Base-by-base conservation (phyloP, 2,888 invertebrate genomes). In the Anoplius nigerrimus region DNA sequence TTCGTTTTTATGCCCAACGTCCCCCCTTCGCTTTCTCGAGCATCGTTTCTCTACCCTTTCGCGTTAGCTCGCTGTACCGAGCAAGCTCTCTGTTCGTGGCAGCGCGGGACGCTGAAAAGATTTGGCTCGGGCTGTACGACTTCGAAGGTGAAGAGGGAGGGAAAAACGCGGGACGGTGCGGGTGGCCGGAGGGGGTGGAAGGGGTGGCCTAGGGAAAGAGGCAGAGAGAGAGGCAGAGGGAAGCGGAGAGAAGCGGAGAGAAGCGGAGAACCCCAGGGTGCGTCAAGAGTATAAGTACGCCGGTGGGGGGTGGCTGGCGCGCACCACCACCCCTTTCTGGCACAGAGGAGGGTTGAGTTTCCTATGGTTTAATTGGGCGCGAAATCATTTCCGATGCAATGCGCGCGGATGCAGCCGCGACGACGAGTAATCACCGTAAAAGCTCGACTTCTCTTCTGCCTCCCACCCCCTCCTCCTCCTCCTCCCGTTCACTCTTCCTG, bases 341-440 rank as follows among this genome's bases (percentile, higher is more conserved):
- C 58, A 58, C 69, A 78, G 76, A 77, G 82, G n/a, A 79, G 83
- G 79, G 81, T 76, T 82, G 82, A 82, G 82, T 86, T 86, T 86
- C 84, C 86, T 83, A 84, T 82, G 85, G 86, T 85, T 87, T 88
- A 88, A 88, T 88, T 88, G 88, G 87, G 86, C 87, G 86, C 84
- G 85, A 88, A 88, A 88, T 88, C 82, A 88, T 88, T 88, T 87
- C 85, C 87, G 84, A 87, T 87, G 87, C 85, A 82, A 81, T 83
- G 85, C 84, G 84, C 82, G 80, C 86, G 81, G 82, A 84, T 81
- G 82, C 84, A 83, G 83, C 80, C 81, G 77, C 76, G 79, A 79
- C 75, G 84, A 83, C 82, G 84, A 85, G 84, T 87, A 87, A 87
- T 87, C 87, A 87, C 80, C 84, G 85, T 87, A 84, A 87, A 86